Conservation (phyloP, 1,140 invertebrate species). For the Drosophila novamexicana region DNA sequence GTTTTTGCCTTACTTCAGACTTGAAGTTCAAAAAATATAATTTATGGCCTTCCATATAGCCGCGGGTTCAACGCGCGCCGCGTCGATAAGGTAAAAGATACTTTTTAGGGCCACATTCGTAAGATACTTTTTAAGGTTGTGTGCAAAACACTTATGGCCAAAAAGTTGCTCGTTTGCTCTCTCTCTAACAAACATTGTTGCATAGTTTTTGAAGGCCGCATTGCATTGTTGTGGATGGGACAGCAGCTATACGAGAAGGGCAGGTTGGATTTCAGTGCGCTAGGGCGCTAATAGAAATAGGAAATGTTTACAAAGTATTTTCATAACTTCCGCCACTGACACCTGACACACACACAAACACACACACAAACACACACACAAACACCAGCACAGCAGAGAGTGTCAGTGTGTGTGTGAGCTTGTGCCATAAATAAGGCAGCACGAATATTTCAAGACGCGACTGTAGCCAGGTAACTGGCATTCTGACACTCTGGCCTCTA, state of each 20-base stretch:
- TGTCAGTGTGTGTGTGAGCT: conserved; percentile 25
- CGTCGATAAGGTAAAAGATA: conserved; percentile 81
- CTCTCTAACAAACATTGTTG: conserved; percentile 79
- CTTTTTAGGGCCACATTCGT: conserved; percentile 54
- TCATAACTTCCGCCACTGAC: conserved; percentile 81
- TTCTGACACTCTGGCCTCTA: conserved; percentile 78
- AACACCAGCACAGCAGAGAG: conserved; percentile 16
- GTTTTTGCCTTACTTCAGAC: conserved; percentile 33
- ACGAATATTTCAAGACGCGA: conserved; percentile 64
- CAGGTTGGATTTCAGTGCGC: conserved; percentile 33
- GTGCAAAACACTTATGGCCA: conserved; percentile 70
- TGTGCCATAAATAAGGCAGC: conserved; percentile 69
- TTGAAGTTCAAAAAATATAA: conserved; percentile 81
- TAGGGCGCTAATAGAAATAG: conserved; percentile 78
- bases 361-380: conserved; percentile 56
- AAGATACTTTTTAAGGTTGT: conserved; percentile 60
- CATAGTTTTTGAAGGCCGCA: conserved; percentile 72
- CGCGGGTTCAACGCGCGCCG: conserved; percentile 66
- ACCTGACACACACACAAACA: conserved; percentile 59
- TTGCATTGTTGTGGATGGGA: conserved; percentile 22
- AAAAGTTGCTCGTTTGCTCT: conserved; percentile 65
- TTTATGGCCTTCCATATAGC: conserved; percentile 75
- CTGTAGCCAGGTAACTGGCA: conserved; percentile 55
- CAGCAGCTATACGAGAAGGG: background rate
- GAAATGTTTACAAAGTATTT: conserved; percentile 84